A percentile compares a stretch with the other conserved stretches of the same genome.
Evolutionary conservation across 2,888 invertebrate species (phyloP).

Genomic region (Alitta virens): DNA sequence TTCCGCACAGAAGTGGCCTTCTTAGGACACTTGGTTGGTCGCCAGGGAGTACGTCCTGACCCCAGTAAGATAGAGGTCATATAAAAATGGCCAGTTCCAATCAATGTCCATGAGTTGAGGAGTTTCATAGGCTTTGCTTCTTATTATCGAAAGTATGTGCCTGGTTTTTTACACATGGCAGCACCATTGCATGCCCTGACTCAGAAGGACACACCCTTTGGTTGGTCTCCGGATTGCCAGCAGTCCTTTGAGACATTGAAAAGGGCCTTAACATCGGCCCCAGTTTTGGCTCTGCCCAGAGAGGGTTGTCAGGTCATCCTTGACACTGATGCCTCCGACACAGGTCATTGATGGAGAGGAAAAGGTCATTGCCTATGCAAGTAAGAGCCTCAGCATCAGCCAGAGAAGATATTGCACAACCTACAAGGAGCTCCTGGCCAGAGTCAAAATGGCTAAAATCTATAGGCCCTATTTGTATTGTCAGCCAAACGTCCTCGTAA

Average conservation of each 20-base stretch:
- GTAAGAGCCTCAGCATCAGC: slow-evolving; percentile 1
- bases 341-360: slow-evolving; percentile 11
- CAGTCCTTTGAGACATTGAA: slow-evolving; percentile 4
- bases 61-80: background rate
- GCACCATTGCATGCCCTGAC: background rate
- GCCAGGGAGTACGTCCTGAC: background rate
- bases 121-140: background rate
- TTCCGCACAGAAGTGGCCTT: background rate
- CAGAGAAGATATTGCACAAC: slow-evolving; percentile 18
- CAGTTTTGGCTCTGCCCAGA: slow-evolving; percentile 15
- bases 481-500: slow-evolving; percentile 1
- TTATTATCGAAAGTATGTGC: slow-evolving; percentile 14
- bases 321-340: slow-evolving; percentile 13
- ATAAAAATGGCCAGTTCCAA: background rate
- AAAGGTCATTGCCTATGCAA: slow-evolving; percentile 12
- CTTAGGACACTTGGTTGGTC: background rate
- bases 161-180: slow-evolving; percentile 2
- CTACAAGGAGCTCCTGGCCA: slow-evolving; percentile 15
- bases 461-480: slow-evolving; percentile 6
- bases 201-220: background rate
- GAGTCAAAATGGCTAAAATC: background rate
- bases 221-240: slow-evolving; percentile 15
- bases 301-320: background rate
- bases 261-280: slow-evolving; percentile 3
- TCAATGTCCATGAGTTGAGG: background rate